Evolutionary conservation across 1,140 invertebrate genomes (phyloP).

Genomic region (Drosophila bocki): DNA sequence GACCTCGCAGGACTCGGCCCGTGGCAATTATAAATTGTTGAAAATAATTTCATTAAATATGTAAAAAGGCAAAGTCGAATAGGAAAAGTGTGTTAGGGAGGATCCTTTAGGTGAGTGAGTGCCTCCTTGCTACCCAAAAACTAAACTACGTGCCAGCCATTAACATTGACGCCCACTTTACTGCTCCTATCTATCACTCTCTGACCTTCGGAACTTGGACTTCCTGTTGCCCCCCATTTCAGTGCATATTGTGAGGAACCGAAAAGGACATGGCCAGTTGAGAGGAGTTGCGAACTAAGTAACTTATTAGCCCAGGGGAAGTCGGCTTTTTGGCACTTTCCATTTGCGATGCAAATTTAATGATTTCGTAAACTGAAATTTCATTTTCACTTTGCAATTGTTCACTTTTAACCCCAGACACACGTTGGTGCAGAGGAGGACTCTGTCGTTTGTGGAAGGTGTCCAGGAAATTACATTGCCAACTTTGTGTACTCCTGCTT

Average conservation of each 20-base stretch:
- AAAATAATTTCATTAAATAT: conserved; percentile 84
- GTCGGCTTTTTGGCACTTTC: conserved; percentile 60
- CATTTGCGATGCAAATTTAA: conserved; percentile 77
- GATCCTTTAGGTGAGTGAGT: conserved; percentile 23
- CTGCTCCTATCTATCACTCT: conserved; percentile 31
- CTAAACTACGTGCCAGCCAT: conserved; percentile 60
- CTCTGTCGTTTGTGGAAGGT: neutral
- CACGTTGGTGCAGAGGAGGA: neutral
- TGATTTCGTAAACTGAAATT: conserved; percentile 72
- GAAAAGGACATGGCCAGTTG: neutral
- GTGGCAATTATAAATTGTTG: conserved; percentile 83
- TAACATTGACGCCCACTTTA: conserved; percentile 51
- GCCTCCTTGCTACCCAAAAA: neutral
- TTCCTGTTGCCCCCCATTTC: conserved; percentile 55
- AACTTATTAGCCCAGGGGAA: conserved; percentile 25
- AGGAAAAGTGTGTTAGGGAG: conserved; percentile 62
- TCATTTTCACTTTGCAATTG: conserved; percentile 56
- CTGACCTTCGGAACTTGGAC: conserved; percentile 59
- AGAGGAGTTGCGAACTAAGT: conserved; percentile 6
- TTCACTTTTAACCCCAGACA: conserved; percentile 42
- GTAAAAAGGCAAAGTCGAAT: conserved; percentile 75
- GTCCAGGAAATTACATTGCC: conserved; percentile 62
- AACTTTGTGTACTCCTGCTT: neutral
- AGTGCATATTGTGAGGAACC: conserved; percentile 13
- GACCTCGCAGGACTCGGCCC: conserved; percentile 31